phyloP scores from a whole-genome alignment of 2,113 vertebrate genomes.

The Mola mola region DNA sequence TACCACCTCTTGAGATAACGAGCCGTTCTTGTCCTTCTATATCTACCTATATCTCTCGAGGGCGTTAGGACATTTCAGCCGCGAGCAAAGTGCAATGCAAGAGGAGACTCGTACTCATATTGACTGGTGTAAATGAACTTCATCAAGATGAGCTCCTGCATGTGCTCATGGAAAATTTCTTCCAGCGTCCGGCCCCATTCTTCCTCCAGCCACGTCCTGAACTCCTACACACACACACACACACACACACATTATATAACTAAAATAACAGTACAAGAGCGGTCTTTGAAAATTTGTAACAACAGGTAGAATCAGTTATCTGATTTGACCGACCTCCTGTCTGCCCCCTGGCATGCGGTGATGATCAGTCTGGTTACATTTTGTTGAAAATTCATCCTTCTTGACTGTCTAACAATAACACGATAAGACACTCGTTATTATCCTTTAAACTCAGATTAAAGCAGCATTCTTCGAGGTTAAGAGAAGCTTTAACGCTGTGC shows the following conservation, averaged over 20 bases:
- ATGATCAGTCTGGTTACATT: constrained; percentile 97
- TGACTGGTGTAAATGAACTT: constrained; percentile 99
- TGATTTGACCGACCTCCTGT: constrained; percentile 86
- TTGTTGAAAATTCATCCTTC: constrained; percentile 97
- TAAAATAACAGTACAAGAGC: not conserved
- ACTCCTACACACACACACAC: constrained; percentile 84
- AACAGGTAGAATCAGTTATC: not conserved
- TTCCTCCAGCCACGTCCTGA: constrained; percentile 96
- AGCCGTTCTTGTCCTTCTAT: not conserved
- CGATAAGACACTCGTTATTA: constrained; percentile 22
- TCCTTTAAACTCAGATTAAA: constrained; percentile 7
- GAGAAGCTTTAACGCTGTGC: not conserved
- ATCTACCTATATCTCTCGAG: no score
- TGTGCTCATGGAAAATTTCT: constrained; percentile 98
- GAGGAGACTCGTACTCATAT: constrained; percentile 89
- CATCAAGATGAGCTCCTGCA: constrained; percentile 99
- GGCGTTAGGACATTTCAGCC: not conserved
- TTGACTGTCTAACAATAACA: constrained; percentile 87
- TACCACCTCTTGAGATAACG: not conserved
- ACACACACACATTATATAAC: constrained; percentile 2
- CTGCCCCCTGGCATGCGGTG: constrained; percentile 97
- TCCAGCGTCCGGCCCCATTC: constrained; percentile 97
- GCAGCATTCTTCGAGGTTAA: not conserved
- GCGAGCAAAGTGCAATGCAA: not conserved
- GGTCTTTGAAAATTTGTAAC: not conserved